A percentile compares a stretch with the other conserved stretches of the same genome.
phyloP scores from a whole-genome alignment of 1,140 invertebrate species.

The Arion vulgaris region DNA sequence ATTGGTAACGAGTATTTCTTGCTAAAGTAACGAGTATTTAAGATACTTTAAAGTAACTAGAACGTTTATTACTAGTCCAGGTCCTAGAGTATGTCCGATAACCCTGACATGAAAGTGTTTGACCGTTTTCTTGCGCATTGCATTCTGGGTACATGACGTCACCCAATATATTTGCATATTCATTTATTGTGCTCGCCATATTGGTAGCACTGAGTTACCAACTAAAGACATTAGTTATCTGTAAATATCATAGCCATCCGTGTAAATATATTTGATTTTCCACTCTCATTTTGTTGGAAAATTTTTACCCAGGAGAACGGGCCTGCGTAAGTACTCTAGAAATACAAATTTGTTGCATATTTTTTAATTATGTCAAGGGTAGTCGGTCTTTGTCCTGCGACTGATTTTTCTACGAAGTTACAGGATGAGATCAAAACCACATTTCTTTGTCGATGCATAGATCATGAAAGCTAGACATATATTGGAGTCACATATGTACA shows the following conservation, averaged over 20 bases:
- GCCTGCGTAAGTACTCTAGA: conserved; percentile 69
- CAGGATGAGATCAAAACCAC: neutral
- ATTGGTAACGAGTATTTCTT: no score
- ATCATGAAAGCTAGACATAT: neutral
- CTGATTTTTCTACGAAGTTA: conserved; percentile 27
- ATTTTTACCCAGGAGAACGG: conserved; percentile 71
- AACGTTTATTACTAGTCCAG: no score
- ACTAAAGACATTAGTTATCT: conserved; percentile 57
- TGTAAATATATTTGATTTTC: conserved; percentile 46
- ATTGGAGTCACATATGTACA: neutral
- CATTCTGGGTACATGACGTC: conserved; percentile 60
- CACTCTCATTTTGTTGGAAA: conserved; percentile 60
- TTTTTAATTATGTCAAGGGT: conserved; percentile 39
- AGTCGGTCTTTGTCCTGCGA: conserved; percentile 46
- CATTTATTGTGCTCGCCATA: conserved; percentile 66
- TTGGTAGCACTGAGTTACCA: conserved; percentile 62
- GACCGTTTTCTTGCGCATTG: conserved; percentile 39
- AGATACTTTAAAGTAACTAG: no score
- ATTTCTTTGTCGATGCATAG: neutral
- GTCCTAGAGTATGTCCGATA: no score
- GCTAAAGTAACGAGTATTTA: no score
- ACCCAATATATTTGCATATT: conserved; percentile 60
- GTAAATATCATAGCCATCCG: conserved; percentile 68
- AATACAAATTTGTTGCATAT: conserved; percentile 33
- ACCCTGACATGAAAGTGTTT: no score